Conservation (phyloP, 92 coral and sea anemone genomes). For the Zoanthus sansibaricus region DNA sequence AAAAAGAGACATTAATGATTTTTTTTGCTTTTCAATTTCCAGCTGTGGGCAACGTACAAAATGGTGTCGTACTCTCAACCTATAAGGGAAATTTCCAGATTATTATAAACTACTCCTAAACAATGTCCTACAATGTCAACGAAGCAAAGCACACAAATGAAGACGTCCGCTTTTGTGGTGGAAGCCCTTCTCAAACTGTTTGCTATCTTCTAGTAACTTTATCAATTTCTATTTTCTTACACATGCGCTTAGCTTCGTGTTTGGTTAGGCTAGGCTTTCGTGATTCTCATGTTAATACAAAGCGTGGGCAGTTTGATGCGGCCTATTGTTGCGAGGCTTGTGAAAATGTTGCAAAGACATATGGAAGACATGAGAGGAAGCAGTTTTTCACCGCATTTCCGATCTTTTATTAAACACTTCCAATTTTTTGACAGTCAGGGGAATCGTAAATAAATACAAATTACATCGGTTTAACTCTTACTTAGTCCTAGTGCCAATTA, state of each 20-base stretch:
- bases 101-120: conserved; percentile 25
- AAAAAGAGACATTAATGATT: too few relatives aligned
- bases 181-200: conserved; percentile 33
- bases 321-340: conserved; percentile 5
- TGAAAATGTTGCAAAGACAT: conserved; percentile 20
- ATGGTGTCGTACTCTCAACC: conserved; percentile 10
- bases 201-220: conserved; percentile 23
- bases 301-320: conserved; percentile 38
- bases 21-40: too few relatives aligned
- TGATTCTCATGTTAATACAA: conserved; percentile 77
- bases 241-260: conserved; percentile 31
- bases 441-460: conserved; percentile 5
- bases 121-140: conserved; percentile 24
- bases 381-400: conserved; percentile 40
- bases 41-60: conserved; percentile 15
- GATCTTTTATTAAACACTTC: conserved; percentile 31
- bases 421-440: conserved; percentile 10
- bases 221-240: conserved; percentile 25
- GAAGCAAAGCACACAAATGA: conserved; percentile 7
- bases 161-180: conserved; percentile 46
- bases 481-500: conserved; percentile 32
- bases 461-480: conserved; percentile 17
- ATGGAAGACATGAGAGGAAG: conserved; percentile 11
- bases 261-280: conserved; percentile 32
- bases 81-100: conserved; percentile 29